A percentile compares a stretch with the other conserved stretches of the same genome.
Conservation (phyloP, 2,113 vertebrate species). For the Eptesicus fuscus region DNA sequence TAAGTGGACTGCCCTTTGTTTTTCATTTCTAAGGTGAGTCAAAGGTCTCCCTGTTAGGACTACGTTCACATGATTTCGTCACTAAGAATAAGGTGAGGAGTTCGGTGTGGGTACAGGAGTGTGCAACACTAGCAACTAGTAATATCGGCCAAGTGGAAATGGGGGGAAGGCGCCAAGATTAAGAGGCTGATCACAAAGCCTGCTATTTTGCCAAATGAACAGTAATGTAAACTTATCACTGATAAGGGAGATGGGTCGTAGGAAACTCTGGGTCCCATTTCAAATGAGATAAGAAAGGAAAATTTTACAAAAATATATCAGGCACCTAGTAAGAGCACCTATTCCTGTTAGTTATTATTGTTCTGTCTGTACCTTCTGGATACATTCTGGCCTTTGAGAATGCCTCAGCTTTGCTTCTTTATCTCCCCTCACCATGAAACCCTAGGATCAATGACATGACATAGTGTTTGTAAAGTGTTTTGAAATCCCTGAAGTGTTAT, state of each 20-base stretch:
- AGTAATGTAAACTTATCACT: constrained; percentile 51
- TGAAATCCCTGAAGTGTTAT: constrained; percentile 53
- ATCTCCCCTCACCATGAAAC: not conserved
- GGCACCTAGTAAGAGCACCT: not conserved
- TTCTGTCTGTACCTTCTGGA: not conserved
- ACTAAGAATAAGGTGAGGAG: not conserved
- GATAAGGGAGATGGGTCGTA: constrained; percentile 5
- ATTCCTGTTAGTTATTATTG: not conserved
- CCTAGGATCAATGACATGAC: constrained; percentile 37
- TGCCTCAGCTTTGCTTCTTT: constrained; percentile 19
- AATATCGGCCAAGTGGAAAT: not conserved
- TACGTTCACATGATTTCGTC: not conserved
- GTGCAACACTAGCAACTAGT: not conserved
- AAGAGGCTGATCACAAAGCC: not conserved
- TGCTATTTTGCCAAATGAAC: not conserved
- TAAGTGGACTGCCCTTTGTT: not conserved
- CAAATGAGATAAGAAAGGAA: constrained; percentile 24
- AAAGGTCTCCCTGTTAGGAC: not conserved
- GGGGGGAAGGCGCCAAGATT: not conserved
- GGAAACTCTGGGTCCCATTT: constrained; percentile 69
- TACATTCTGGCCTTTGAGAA: constrained; percentile 27
- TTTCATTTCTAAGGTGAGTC: not conserved
- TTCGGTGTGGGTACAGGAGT: not conserved
- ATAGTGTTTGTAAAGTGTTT: constrained; percentile 43
- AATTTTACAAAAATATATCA: constrained; percentile 3